phyloP scores from a whole-genome alignment of 2,113 vertebrate genomes.

The Typhlomys cinereus region DNA sequence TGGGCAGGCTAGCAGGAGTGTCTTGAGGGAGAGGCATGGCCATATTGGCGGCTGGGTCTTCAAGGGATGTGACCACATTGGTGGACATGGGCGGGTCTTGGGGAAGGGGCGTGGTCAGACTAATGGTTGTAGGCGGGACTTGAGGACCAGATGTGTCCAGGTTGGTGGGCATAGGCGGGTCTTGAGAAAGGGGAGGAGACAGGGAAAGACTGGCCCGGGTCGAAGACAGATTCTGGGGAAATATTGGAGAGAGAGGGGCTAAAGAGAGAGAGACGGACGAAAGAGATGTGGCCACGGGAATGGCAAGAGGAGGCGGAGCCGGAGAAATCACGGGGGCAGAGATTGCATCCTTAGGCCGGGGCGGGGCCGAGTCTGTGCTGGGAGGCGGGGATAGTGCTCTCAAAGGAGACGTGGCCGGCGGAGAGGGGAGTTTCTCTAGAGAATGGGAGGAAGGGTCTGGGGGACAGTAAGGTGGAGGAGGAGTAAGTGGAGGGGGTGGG shows the following conservation, averaged over 20 bases:
- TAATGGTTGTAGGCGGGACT: too few relatives aligned
- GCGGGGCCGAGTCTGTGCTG: background rate
- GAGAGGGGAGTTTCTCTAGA: slow-evolving; percentile 43
- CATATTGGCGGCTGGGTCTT: background rate
- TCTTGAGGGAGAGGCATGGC: background rate
- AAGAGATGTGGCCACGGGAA: background rate
- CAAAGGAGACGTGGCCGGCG: slow-evolving; percentile 45
- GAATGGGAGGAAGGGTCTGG: background rate
- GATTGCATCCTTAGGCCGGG: background rate
- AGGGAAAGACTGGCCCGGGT: background rate
- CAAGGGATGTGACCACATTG: too few relatives aligned
- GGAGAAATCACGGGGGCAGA: background rate
- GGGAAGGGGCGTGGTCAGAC: too few relatives aligned
- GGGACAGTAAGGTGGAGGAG: fast-evolving
- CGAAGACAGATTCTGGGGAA: background rate
- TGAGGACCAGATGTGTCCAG: too few relatives aligned
- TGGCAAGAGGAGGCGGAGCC: background rate
- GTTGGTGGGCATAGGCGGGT: too few relatives aligned
- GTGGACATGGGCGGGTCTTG: too few relatives aligned
- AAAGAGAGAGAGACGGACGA: background rate
- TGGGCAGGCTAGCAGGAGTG: too few relatives aligned
- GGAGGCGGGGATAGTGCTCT: background rate
- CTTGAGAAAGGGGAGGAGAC: background rate
- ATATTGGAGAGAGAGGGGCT: too few relatives aligned
- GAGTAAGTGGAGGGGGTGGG: background rate